Evolutionary conservation across 2,113 vertebrate species (phyloP), one percentile per base, ranked within the genome.

Genomic region (Sminthopsis crassicaudata): DNA sequence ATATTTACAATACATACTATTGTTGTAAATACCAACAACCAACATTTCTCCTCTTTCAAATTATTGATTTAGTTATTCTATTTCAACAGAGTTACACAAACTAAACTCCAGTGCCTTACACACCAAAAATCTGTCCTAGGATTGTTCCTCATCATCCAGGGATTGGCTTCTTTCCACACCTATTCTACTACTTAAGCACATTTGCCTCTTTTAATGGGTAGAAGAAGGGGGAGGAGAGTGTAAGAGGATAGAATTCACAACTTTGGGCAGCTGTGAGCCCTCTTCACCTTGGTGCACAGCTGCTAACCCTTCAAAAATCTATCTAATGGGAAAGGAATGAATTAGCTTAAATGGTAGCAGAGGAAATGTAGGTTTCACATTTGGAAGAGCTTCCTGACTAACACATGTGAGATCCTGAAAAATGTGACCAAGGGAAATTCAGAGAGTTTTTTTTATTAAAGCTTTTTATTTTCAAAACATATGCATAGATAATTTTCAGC

Each of bases 351-450:
- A 84, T 84, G 67, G 67, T 42, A 84, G 67, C 36, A 84, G 67
- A 84, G 42, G 67, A 84, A 90, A 48, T 90, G 50, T 51, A 90
- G 89, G 46, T 90, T 90, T 30, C 19, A 48, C 27, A 90, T 90
- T 90, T 48, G 89, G 89, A 90, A 50, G 46, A 90, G 48, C 46
- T 90, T 90, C 89, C 89, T 90, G 48, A 51, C 89, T 84, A 90
- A 51, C 24, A 30, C 24, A 50, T 26, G 89, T 89, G 22, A 46
- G 46, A 89, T 8, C 27, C 46, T 90, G 27, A 51, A 90, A 90
- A 90, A 90, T 90, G 89, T 90, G 46, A 51, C 89, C 89, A 50
- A 50, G 46, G 46, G 27, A 90, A 26, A 6, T 26, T 30, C 50
- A 27, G 12, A 90, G 25, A 90, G 27, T 51, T 90, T 90, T 50